Evolutionary conservation across 2,113 vertebrate species (phyloP), one percentile per base, ranked within the genome.

Genomic region (Cavia porcellus): DNA sequence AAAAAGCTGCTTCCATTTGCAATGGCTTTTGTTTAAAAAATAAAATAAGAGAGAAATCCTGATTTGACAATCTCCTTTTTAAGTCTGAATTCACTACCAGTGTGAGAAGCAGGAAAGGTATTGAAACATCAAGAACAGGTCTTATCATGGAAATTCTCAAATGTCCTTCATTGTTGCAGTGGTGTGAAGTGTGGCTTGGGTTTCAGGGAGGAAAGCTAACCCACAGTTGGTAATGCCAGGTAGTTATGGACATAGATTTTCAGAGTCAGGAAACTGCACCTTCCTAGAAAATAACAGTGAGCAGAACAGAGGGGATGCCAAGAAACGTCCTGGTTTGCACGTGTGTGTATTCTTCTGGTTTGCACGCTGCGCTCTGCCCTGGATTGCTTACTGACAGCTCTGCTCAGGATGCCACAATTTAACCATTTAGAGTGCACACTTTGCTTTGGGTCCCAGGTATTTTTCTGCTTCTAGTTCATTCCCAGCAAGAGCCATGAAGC

Each of bases 1-100:
- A 98, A 98, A 89, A 97, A 98, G 97, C 96, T 98, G 96, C 97
- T 98, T 97, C 95, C 97, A 87, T 98, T 98, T 98, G 96, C 97
- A 86, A 98, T 96, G 97, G 90, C 94, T 97, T 96, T 77, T 98
- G 96, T 98, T 97, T 74, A 95, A 97, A 97, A 95, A 97, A 97
- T 97, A 98, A 96, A 95, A 97, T 97, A 97, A 98, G 96, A 96
- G 97, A 93, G 92, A 95, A 84, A 94, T 87, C 95, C 59, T 97
- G 92, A 96, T 97, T 96, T 95, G 97, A 97, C 97, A 98, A 90
- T 84, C 87, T 25, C 57, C 79, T 66, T 95, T 96, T 95, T 77
- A 94, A 96, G 84, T 96, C 90, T 95, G 89, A 93, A 50, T 95
- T 98, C 90, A 96, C 64, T 92, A 77, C 70, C 92, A 70, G 95